Conservation (phyloP, 2,113 vertebrate species). For the Anhinga rufa region DNA sequence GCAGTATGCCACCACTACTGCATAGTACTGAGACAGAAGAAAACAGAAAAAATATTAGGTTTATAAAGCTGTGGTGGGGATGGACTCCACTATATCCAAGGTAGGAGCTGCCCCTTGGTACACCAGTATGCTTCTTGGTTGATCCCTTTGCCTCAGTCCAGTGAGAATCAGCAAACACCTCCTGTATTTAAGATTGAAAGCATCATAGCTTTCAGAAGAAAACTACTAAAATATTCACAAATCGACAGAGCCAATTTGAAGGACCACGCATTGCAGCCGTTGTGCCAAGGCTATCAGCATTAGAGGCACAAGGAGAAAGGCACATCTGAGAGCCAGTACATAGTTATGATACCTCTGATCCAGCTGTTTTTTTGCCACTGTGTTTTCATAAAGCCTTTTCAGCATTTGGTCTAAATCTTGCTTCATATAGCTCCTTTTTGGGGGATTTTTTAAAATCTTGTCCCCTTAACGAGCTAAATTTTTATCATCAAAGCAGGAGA, state of each 20-base stretch:
- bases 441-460: neutral
- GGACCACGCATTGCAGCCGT: neutral
- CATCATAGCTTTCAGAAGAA: neutral
- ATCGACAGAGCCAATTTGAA: slow-evolving; percentile 32
- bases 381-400: neutral
- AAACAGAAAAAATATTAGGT: neutral
- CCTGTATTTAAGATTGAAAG: neutral
- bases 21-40: neutral
- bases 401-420: neutral
- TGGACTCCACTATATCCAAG: neutral
- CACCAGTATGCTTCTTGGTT: neutral
- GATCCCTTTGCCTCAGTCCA: neutral
- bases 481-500: neutral
- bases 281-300: neutral
- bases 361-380: neutral
- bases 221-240: slow-evolving; percentile 43
- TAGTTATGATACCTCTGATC: neutral
- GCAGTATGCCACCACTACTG: neutral
- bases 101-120: neutral
- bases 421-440: neutral
- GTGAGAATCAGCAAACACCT: neutral
- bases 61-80: neutral
- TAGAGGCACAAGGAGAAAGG: neutral
- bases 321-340: neutral
- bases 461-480: neutral